These are phyloP conservation scores for Megastigmus dorsalis DNA, from an alignment of 2,888 invertebrate genomes.

Conservation along the genomic window DNA sequence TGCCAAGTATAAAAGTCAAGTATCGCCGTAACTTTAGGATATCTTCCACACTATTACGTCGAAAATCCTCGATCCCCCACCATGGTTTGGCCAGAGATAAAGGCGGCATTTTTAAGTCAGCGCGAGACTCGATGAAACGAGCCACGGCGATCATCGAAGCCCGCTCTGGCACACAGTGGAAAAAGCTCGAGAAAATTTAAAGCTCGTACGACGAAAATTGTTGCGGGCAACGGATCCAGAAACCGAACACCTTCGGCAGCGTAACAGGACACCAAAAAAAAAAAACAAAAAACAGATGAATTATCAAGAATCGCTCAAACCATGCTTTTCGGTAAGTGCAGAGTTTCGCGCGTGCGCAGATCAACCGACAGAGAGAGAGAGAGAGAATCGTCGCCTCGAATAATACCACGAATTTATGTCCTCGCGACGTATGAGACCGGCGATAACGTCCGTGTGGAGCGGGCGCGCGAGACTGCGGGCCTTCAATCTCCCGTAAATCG, in stretches of 20 bases:
- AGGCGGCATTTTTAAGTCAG: no score
- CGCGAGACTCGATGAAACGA: no score
- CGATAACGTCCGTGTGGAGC: conserved; percentile 47
- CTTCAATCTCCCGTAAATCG: conserved; percentile 54
- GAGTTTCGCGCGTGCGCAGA: background rate
- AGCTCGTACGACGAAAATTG: no score
- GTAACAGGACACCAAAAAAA: conserved; percentile 47
- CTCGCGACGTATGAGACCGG: conserved; percentile 6
- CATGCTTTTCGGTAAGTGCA: conserved; percentile 22
- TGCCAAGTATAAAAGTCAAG: no score
- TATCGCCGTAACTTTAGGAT: no score
- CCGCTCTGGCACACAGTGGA: no score
- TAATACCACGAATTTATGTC: conserved; percentile 49
- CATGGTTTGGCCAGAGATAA: no score
- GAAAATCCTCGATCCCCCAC: no score
- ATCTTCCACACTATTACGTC: no score
- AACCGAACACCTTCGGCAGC: conserved; percentile 1
- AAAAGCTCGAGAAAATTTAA: no score
- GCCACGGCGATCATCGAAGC: no score
- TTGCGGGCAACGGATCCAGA: conserved; percentile 1
- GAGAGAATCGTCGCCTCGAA: conserved; percentile 28
- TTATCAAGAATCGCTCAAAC: conserved; percentile 15
- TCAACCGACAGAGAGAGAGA: background rate
- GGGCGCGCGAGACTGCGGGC: background rate
- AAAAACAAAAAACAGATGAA: no score